Percentiles rank a stretch among this genome's conserved stretches.
These are phyloP conservation scores for Typhlichthys subterraneus DNA, from an alignment of 2,797 vertebrate genomes.

Conservation along the genomic window DNA sequence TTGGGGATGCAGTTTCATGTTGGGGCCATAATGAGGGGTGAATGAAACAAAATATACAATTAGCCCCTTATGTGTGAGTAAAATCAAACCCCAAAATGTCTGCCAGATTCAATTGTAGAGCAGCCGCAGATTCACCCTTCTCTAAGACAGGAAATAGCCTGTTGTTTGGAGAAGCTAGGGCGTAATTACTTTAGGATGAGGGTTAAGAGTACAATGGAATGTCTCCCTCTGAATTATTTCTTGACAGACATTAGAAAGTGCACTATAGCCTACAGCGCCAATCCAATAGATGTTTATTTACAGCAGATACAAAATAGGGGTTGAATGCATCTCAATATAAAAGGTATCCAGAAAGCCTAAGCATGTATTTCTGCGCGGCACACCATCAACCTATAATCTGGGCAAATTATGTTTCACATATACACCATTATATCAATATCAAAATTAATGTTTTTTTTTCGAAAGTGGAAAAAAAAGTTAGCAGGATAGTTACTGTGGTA, in stretches of 20 bases:
- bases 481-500: too few species aligned
- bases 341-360: constrained; percentile 35
- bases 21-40: constrained; percentile 32
- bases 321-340: constrained; percentile 13
- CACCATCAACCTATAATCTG: too few species aligned
- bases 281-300: constrained; percentile 25
- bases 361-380: neutral
- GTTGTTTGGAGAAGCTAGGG: constrained; percentile 51
- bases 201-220: constrained; percentile 25
- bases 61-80: constrained; percentile 34
- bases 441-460: too few species aligned
- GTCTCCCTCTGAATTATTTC: constrained; percentile 38
- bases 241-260: neutral
- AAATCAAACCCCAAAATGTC: constrained; percentile 35
- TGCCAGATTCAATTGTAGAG: constrained; percentile 43
- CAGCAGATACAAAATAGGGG: constrained; percentile 5
- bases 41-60: constrained; percentile 50
- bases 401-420: too few species aligned
- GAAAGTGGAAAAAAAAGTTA: too few species aligned
- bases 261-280: constrained; percentile 4
- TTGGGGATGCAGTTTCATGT: constrained; percentile 27
- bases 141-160: constrained; percentile 34
- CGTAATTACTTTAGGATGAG: constrained; percentile 43
- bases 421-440: too few species aligned
- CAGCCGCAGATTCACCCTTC: constrained; percentile 32